Evolutionary conservation across 2,113 vertebrate genomes (phyloP).

Genomic region (Pachyramphus minor): DNA sequence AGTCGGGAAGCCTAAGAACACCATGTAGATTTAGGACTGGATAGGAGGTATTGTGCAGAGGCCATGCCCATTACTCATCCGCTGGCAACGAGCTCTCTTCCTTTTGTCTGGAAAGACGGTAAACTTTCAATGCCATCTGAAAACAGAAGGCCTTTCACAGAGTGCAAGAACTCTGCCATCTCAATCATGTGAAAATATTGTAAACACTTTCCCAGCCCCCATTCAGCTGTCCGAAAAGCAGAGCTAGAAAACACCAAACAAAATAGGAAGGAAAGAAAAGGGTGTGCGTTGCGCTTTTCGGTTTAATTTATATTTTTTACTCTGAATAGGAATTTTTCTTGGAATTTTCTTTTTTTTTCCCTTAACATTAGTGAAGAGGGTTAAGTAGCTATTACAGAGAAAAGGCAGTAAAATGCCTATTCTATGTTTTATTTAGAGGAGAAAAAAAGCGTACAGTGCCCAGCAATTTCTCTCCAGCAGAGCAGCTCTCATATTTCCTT

Average conservation of each 20-base stretch:
- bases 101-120: conserved; percentile 76
- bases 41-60: conserved; percentile 71
- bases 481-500: conserved; percentile 23
- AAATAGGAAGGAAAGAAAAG: conserved; percentile 54
- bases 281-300: background rate
- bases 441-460: background rate
- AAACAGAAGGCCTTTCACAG: conserved; percentile 77
- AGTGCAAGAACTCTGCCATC: conserved; percentile 71
- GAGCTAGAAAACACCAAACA: conserved; percentile 62
- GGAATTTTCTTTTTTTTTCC: background rate
- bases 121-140: conserved; percentile 78
- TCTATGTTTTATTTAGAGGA: background rate
- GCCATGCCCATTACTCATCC: conserved; percentile 79
- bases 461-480: background rate
- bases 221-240: conserved; percentile 66
- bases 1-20: conserved; percentile 74
- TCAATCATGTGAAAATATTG: conserved; percentile 78
- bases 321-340: conserved; percentile 20
- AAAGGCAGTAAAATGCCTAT: conserved; percentile 8
- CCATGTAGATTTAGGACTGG: conserved; percentile 76
- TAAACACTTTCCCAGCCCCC: conserved; percentile 77
- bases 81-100: conserved; percentile 75
- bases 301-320: conserved; percentile 44
- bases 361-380: background rate
- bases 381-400: background rate